phyloP scores from a whole-genome alignment of 2,113 vertebrate genomes.

The Silurus meridionalis region DNA sequence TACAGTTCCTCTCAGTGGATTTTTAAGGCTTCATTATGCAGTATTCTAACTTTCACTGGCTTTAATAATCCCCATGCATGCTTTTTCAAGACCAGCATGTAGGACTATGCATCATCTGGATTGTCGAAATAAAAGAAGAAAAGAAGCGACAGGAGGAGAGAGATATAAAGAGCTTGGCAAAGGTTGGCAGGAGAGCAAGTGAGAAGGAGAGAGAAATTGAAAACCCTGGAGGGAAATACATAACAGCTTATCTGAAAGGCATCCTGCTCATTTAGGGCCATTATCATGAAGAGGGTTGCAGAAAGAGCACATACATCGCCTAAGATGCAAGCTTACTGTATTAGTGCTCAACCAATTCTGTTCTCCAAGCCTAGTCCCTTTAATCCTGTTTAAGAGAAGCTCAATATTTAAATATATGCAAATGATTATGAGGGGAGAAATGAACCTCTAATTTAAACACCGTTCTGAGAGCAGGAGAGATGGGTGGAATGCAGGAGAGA shows the following conservation, averaged over 20 bases:
- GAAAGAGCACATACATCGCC: slow-evolving; percentile 15
- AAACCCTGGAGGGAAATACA: slow-evolving; percentile 21
- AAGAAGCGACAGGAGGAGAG: not conserved
- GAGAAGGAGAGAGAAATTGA: not conserved
- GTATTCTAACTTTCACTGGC: slow-evolving; percentile 32
- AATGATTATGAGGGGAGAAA: slow-evolving; percentile 26
- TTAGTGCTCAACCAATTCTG: not conserved
- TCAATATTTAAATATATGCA: slow-evolving; percentile 38
- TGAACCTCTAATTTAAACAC: slow-evolving; percentile 27
- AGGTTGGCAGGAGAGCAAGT: not conserved
- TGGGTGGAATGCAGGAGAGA: slow-evolving; percentile 20
- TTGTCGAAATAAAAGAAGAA: not conserved
- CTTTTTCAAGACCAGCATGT: slow-evolving; percentile 40
- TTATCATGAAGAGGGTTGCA: slow-evolving; percentile 31
- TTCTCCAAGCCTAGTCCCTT: slow-evolving; percentile 8
- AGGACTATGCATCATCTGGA: slow-evolving; percentile 48
- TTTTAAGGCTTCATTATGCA: slow-evolving; percentile 29
- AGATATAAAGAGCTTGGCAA: slow-evolving; percentile 23
- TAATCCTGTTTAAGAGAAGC: slow-evolving; percentile 41
- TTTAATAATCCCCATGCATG: slow-evolving; percentile 35
- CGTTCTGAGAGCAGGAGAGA: not conserved
- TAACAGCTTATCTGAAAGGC: slow-evolving; percentile 32
- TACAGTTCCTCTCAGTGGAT: slow-evolving; percentile 27
- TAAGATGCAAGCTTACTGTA: not conserved
- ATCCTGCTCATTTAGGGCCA: slow-evolving; percentile 49